phyloP scores from a whole-genome alignment of 2,797 vertebrate genomes.

The Miichthys miiuy region DNA sequence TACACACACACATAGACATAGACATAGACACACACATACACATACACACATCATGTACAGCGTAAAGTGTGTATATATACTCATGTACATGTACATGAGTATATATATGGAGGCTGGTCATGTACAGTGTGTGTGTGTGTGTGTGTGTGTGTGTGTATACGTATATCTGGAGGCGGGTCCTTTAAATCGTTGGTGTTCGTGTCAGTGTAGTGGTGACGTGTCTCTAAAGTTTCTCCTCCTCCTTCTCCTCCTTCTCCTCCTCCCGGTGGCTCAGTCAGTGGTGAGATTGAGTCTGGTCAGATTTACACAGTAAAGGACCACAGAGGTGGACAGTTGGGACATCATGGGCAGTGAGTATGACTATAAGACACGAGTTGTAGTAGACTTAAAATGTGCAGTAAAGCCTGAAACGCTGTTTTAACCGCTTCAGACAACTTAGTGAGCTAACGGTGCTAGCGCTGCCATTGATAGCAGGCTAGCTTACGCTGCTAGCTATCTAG shows the following conservation, averaged over 20 bases:
- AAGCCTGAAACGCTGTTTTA: neutral
- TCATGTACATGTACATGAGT: too few relatives aligned
- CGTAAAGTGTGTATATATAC: too few relatives aligned
- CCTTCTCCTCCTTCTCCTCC: constrained; percentile 17
- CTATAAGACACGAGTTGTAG: neutral
- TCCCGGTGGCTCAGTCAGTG: constrained; percentile 42
- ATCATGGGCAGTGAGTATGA: constrained; percentile 83
- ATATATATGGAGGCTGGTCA: too few relatives aligned
- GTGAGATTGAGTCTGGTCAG: constrained; percentile 13
- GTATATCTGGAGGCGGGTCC: neutral
- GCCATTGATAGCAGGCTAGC: constrained; percentile 48
- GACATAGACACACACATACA: too few relatives aligned
- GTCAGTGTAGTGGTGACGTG: constrained; percentile 79
- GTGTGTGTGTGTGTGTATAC: too few relatives aligned
- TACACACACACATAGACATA: too few relatives aligned
- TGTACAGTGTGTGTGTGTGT: too few relatives aligned
- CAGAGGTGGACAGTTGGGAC: constrained; percentile 37
- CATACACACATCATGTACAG: too few relatives aligned
- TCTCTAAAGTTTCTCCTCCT: constrained; percentile 65
- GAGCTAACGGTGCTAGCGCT: constrained; percentile 29
- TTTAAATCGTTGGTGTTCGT: constrained; percentile 5
- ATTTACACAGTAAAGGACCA: constrained; percentile 25
- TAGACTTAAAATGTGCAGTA: accelerated
- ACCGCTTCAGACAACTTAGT: constrained; percentile 44
- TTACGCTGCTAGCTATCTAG: constrained; percentile 42